Evolutionary conservation across 1,140 invertebrate genomes (phyloP).

Genomic region (Drosophila burlai): DNA sequence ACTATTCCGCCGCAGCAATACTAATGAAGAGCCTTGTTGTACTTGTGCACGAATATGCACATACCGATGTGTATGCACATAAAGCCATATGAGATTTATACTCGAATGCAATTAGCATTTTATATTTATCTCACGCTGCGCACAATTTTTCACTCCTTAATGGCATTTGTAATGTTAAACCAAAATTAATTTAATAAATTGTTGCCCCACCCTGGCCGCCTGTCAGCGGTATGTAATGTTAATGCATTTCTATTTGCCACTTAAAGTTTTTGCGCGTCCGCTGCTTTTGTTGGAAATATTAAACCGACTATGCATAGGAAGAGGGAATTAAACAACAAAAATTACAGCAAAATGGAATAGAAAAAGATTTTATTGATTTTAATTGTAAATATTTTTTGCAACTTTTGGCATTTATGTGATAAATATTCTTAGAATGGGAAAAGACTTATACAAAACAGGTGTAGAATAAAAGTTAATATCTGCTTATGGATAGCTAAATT

Average conservation of each 20-base stretch:
- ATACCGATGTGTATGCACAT: slow-evolving; percentile 13
- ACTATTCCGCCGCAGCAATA: slow-evolving; percentile 33
- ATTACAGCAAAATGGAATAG: not conserved
- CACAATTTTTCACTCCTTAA: slow-evolving; percentile 47
- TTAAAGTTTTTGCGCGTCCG: slow-evolving; percentile 24
- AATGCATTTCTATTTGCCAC: slow-evolving; percentile 52
- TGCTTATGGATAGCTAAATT: no score
- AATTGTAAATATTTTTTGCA: not conserved
- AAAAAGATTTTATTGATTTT: slow-evolving; percentile 32
- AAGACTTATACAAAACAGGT: no score
- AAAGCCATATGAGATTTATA: slow-evolving; percentile 69
- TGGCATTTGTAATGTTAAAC: slow-evolving; percentile 65
- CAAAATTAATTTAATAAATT: slow-evolving; percentile 66
- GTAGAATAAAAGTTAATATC: no score
- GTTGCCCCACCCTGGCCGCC: not conserved
- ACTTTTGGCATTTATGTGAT: not conserved
- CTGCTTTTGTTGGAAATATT: slow-evolving; percentile 5
- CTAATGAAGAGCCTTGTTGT: slow-evolving; percentile 68
- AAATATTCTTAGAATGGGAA: no score
- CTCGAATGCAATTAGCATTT: slow-evolving; percentile 78
- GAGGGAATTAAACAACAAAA: not conserved
- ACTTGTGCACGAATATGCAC: slow-evolving; percentile 1
- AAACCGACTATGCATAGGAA: slow-evolving; percentile 3
- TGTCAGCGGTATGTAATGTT: slow-evolving; percentile 23
- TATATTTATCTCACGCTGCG: slow-evolving; percentile 54